phyloP scores from a whole-genome alignment of 1,140 invertebrate genomes.

The Meloidogyne hapla region DNA sequence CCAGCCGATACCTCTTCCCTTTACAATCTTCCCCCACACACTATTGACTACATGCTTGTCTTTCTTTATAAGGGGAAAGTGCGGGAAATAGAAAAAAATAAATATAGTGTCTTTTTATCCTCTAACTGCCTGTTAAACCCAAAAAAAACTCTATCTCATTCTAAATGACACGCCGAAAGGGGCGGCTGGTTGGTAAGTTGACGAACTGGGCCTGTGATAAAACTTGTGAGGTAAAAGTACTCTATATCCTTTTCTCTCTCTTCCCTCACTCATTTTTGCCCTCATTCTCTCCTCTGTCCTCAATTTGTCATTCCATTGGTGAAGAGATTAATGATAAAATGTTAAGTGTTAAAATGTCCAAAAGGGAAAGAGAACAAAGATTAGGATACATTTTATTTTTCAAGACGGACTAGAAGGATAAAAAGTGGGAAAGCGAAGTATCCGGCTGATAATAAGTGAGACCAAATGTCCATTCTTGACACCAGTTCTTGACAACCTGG shows the following conservation, averaged over 20 bases:
- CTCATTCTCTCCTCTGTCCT: too few species aligned
- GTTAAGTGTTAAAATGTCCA: not conserved
- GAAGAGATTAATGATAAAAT: not conserved
- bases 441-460: too few species aligned
- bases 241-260: not conserved
- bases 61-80: not conserved
- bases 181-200: not conserved
- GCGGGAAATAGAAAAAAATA: not conserved
- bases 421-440: too few species aligned
- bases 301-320: not conserved
- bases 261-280: not conserved
- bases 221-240: not conserved
- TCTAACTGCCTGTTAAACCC: not conserved
- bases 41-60: not conserved
- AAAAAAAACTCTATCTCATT: not conserved
- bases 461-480: too few species aligned
- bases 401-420: too few species aligned
- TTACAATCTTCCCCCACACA: too few species aligned
- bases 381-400: too few species aligned
- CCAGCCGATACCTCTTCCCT: not conserved
- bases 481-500: too few species aligned
- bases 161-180: not conserved
- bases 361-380: too few species aligned
- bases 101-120: not conserved
- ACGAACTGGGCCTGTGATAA: not conserved